phyloP scores from a whole-genome alignment of 2,888 invertebrate species.

The Drosophila sordidula region DNA sequence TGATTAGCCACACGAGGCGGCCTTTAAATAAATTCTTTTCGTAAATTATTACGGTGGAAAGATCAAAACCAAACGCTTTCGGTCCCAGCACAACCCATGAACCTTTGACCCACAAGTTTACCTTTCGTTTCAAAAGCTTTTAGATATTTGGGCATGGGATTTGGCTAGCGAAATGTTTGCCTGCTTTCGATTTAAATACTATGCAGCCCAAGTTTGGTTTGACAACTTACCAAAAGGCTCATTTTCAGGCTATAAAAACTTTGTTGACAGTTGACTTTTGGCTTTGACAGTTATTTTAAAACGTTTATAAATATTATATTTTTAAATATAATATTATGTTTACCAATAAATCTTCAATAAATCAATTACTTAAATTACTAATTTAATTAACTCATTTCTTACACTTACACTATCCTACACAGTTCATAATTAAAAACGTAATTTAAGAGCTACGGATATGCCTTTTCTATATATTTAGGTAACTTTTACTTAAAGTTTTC shows the following conservation, averaged over 20 bases:
- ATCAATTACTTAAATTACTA: too few relatives aligned
- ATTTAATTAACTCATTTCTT: too few relatives aligned
- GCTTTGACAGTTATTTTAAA: background rate
- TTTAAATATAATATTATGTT: too few relatives aligned
- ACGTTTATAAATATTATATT: too few relatives aligned
- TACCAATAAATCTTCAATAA: too few relatives aligned
- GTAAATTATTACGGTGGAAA: slow-evolving; percentile 59
- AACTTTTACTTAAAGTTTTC: slow-evolving; percentile 45
- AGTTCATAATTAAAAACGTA: slow-evolving; percentile 1
- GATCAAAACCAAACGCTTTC: slow-evolving; percentile 51
- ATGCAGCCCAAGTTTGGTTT: background rate
- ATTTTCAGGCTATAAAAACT: slow-evolving; percentile 6
- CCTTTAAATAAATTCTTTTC: slow-evolving; percentile 5
- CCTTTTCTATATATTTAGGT: slow-evolving; percentile 10
- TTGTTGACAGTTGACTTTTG: slow-evolving; percentile 20
- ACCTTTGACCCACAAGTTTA: slow-evolving; percentile 33
- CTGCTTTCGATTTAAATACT: background rate
- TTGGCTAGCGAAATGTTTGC: too few relatives aligned
- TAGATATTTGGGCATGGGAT: too few relatives aligned
- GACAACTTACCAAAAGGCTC: slow-evolving; percentile 7
- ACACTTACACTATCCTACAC: slow-evolving; percentile 14
- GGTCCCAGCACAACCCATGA: slow-evolving; percentile 4
- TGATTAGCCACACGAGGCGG: slow-evolving; percentile 36
- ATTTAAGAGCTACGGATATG: slow-evolving; percentile 13
- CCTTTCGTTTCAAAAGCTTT: slow-evolving; percentile 10